Base-by-base conservation (phyloP, 2,797 vertebrate species). In the Peromyscus aztecus region DNA sequence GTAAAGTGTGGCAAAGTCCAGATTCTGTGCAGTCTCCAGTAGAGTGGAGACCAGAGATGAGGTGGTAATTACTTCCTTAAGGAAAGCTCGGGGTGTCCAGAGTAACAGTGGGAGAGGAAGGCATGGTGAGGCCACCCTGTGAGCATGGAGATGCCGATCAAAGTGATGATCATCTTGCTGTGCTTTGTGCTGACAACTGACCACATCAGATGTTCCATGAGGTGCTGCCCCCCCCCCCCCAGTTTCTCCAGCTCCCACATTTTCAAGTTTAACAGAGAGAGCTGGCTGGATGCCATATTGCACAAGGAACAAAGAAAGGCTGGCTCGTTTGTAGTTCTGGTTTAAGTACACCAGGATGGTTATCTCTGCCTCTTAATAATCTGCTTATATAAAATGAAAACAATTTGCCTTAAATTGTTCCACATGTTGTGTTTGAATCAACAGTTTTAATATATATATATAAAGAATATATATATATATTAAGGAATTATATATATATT, bases 151-250 rank as follows among this genome's bases (percentile, higher is more conserved):
- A 46, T 73, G 19, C 55, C 19, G 23, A 67, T 46, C 55, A 67
- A 46, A 89, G 29, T 10, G 11, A 49, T 67, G 13, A 13, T 16
- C 4, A 27, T 40, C 21, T 29, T 8, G 4, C 76, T 19, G 8
- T 78, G 59, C 29, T 21, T 46, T 90, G 23, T 49, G 34, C 75
- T 19, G 0, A 1, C 16, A 40, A 34, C 65, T 0, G 2, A 0
- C 43, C 16, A 19, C 14, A n/a, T 59, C 69, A 37, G 46, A 29
- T 27, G 3, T 11, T n/a, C 13, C 13, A 0, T 12, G 31, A 43
- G 49, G 46, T 37, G 55, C 13, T 57, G 24, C 4, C 16, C 0
- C n/a, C n/a, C 0, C n/a, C n/a, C 0, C 23, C 23, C n/a, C 3
- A 43, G 10, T 46, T 19, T 9, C 11, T 37, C 23, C 55, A 8